Evolutionary conservation across 2,113 vertebrate species (phyloP).

Genomic region (Dolichotis patagonum): DNA sequence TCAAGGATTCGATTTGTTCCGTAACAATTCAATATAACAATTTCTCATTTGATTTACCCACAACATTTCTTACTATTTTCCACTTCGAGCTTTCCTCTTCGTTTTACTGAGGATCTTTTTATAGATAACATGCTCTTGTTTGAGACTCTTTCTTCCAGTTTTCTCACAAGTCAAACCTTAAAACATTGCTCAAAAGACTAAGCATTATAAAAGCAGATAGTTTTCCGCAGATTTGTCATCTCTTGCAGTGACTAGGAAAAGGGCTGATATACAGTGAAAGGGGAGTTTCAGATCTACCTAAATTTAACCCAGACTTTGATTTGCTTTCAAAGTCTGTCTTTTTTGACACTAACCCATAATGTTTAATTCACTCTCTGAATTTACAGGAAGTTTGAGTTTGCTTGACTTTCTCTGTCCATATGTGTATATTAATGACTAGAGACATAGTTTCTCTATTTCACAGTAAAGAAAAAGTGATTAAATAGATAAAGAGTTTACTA

Average conservation of each 20-base stretch:
- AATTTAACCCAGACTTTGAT: background rate
- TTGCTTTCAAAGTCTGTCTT: background rate
- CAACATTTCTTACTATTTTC: background rate
- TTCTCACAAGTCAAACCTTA: background rate
- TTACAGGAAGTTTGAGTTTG: background rate
- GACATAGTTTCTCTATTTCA: background rate
- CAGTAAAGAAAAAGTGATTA: background rate
- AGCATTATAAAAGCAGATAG: background rate
- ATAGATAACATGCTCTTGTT: background rate
- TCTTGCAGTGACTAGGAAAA: background rate
- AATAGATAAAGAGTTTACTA: background rate
- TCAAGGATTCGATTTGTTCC: background rate
- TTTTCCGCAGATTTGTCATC: background rate
- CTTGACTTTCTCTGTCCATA: background rate
- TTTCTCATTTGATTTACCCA: background rate
- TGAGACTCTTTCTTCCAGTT: background rate
- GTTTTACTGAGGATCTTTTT: background rate
- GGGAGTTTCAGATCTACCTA: background rate
- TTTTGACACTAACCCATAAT: background rate
- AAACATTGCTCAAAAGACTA: background rate
- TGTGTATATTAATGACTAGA: background rate
- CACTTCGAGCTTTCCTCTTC: background rate
- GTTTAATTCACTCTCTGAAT: background rate
- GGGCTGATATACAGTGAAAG: accelerated
- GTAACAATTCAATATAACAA: background rate